Evolutionary conservation across 2,113 vertebrate genomes (phyloP).

Genomic region (Arenaria interpres): DNA sequence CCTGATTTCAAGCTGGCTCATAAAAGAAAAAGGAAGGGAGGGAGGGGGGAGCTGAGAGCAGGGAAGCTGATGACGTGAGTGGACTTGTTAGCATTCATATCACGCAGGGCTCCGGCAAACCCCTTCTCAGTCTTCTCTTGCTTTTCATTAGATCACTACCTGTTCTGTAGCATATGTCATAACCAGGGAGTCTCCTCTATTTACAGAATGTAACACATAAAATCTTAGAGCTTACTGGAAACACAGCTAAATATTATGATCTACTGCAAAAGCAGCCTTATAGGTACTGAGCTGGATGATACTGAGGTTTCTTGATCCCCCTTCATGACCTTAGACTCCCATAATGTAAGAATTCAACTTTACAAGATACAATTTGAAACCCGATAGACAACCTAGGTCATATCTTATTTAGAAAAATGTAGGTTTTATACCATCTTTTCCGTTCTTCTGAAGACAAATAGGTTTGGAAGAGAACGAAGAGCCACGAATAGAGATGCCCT

Average conservation of each 20-base stretch:
- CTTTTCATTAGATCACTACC: constrained; percentile 46
- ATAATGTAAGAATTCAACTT: background rate
- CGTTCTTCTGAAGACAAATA: background rate
- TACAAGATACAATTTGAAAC: background rate
- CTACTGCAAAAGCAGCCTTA: background rate
- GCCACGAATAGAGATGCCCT: background rate
- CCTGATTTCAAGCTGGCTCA: constrained; percentile 74
- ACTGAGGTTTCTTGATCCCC: background rate
- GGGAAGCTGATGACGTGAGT: constrained; percentile 57
- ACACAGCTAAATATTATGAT: background rate
- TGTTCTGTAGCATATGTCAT: constrained; percentile 43
- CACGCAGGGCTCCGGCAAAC: constrained; percentile 63
- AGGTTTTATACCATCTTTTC: background rate
- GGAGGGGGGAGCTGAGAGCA: constrained; percentile 26
- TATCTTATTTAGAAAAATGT: constrained; percentile 11
- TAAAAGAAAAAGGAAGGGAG: constrained; percentile 55
- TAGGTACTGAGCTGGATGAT: background rate
- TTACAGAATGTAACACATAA: background rate
- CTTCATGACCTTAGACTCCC: background rate
- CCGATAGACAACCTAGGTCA: background rate
- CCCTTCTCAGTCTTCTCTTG: constrained; percentile 39
- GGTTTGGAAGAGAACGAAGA: background rate
- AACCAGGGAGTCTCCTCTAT: constrained; percentile 37
- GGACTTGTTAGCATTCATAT: constrained; percentile 68
- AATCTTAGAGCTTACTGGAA: background rate